phyloP scores from a whole-genome alignment of 2,113 vertebrate genomes.

The Ovis aries region DNA sequence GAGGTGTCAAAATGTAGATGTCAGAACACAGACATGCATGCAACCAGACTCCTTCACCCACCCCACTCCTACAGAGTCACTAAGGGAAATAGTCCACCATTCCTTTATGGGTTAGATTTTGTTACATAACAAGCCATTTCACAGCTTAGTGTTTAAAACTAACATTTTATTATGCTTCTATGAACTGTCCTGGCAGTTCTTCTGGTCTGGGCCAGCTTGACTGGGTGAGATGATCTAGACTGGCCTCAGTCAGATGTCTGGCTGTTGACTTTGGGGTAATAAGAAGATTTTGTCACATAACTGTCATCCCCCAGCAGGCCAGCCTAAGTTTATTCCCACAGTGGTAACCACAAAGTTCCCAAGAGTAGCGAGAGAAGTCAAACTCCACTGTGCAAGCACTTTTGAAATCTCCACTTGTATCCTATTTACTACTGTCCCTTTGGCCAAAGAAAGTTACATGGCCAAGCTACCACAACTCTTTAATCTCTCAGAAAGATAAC shows the following conservation, averaged over 20 bases:
- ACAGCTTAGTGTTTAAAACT: background rate
- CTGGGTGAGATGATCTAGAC: background rate
- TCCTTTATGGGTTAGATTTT: background rate
- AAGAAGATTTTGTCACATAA: background rate
- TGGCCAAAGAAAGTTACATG: background rate
- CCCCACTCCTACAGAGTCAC: background rate
- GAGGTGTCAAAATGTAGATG: background rate
- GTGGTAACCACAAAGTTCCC: background rate
- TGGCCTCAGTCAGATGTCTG: background rate
- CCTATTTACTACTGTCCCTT: background rate
- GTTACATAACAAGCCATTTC: background rate
- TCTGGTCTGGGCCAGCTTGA: background rate
- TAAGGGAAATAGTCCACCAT: background rate
- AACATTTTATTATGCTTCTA: background rate
- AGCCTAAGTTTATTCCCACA: background rate
- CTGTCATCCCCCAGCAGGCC: background rate
- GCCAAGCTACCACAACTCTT: background rate
- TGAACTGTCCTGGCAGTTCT: background rate
- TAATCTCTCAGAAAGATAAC: background rate
- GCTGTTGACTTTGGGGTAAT: background rate
- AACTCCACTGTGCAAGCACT: background rate
- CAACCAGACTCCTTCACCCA: background rate
- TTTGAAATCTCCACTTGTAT: background rate
- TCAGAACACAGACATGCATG: background rate
- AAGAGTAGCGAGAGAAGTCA: background rate